These are phyloP conservation scores for Hyperoplus immaculatus DNA, from an alignment of 2,797 vertebrate genomes.

Conservation along the genomic window DNA sequence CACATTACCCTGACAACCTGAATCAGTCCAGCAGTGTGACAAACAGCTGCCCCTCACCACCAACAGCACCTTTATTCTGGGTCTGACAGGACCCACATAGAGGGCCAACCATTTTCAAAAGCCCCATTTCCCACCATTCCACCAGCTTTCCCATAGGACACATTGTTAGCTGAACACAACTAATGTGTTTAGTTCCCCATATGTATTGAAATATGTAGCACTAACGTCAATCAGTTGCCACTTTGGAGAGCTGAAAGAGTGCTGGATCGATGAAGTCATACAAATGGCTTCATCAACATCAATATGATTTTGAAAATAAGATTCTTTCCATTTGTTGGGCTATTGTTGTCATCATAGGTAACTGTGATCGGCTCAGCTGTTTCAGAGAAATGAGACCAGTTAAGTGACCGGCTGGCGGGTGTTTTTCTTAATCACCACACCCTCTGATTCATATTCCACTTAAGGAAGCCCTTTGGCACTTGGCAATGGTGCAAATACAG, in stretches of 20 bases:
- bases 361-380: too few relatives aligned
- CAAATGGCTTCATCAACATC: too few relatives aligned
- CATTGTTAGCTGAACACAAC: neutral
- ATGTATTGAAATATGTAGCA: neutral
- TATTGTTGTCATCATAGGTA: too few relatives aligned
- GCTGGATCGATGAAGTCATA: too few relatives aligned
- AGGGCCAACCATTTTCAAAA: conserved; percentile 45
- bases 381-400: too few relatives aligned
- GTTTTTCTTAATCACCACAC: neutral
- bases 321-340: too few relatives aligned
- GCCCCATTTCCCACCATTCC: neutral
- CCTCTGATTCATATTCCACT: neutral
- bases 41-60: neutral
- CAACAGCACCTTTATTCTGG: neutral
- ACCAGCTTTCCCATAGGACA: neutral
- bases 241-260: too few relatives aligned
- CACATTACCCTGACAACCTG: conserved; percentile 58
- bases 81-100: conserved; percentile 36
- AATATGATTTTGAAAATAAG: too few relatives aligned
- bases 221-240: too few relatives aligned
- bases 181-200: neutral
- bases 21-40: conserved; percentile 39
- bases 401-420: too few relatives aligned
- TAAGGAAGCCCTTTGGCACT: too few relatives aligned
- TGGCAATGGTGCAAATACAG: too few relatives aligned